Evolutionary conservation across 2,888 invertebrate species (phyloP).

Genomic region (Penaeus monodon): DNA sequence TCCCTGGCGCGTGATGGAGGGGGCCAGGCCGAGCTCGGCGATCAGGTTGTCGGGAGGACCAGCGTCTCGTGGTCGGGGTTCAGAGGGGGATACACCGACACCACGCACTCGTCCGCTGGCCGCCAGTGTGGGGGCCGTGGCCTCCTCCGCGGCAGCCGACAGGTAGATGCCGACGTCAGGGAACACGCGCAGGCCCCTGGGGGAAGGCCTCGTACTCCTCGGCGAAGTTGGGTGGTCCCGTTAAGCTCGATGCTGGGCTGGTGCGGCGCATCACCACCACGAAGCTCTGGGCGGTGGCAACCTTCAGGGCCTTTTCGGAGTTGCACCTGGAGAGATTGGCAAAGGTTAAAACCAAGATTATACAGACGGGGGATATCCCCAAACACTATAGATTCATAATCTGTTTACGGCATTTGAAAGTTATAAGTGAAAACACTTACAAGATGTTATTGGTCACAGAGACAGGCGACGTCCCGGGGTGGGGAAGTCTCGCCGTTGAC

Average conservation of each 20-base stretch:
- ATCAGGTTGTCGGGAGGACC: conserved; percentile 81
- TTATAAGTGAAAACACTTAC: conserved; percentile 70
- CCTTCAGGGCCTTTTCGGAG: conserved; percentile 80
- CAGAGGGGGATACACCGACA: conserved; percentile 93
- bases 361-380: too few relatives aligned
- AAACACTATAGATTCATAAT: too few relatives aligned
- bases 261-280: conserved; percentile 87
- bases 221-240: conserved; percentile 85
- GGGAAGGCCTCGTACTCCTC: conserved; percentile 88
- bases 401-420: background rate
- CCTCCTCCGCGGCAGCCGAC: conserved; percentile 56
- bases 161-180: conserved; percentile 81
- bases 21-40: conserved; percentile 81
- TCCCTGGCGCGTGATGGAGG: conserved; percentile 91
- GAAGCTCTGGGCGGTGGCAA: conserved; percentile 84
- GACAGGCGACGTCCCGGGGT: conserved; percentile 92
- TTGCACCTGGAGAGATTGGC: conserved; percentile 75
- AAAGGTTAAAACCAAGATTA: too few relatives aligned
- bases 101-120: conserved; percentile 88
- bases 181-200: conserved; percentile 87
- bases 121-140: conserved; percentile 65
- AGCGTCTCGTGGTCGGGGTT: conserved; percentile 96
- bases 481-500: conserved; percentile 91
- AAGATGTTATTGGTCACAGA: conserved; percentile 84
- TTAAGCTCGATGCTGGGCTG: conserved; percentile 86